Conservation (phyloP, 2,797 vertebrate species). For the Hydrophis major region DNA sequence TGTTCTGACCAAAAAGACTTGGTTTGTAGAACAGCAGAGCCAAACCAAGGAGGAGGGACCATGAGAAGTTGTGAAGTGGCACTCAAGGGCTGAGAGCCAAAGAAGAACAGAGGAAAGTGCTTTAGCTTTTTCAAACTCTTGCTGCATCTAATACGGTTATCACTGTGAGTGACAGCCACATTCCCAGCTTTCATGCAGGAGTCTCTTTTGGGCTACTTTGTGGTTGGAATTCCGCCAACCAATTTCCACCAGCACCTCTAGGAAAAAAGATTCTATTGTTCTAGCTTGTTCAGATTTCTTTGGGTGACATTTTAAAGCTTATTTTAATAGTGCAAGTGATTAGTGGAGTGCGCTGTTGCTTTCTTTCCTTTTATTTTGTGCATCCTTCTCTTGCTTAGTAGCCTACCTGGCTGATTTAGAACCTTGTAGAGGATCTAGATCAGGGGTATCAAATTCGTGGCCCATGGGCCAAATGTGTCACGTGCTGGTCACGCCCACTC, state of each 20-base stretch:
- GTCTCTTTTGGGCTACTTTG: not conserved
- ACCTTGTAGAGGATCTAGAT: not conserved
- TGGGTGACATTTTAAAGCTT: not conserved
- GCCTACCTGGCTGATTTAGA: not conserved
- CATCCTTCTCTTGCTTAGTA: not conserved
- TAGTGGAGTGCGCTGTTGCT: not conserved
- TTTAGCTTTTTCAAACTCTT: not conserved
- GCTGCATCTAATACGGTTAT: not conserved
- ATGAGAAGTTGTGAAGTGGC: not conserved
- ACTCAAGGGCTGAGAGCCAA: accelerated
- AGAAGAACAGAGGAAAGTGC: not conserved
- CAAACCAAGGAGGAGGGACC: not conserved
- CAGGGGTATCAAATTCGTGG: no score
- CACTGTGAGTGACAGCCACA: not conserved
- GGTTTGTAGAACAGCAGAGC: not conserved
- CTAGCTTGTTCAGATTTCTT: not conserved
- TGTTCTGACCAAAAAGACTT: not conserved
- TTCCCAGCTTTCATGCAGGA: not conserved
- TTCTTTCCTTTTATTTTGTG: not conserved
- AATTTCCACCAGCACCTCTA: not conserved
- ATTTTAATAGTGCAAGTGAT: not conserved
- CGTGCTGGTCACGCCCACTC: no score
- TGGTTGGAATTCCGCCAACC: not conserved
- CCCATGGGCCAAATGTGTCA: no score
- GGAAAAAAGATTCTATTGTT: not conserved